Evolutionary conservation across 2,888 invertebrate genomes (phyloP).

Genomic region (Amphipyra berbera): DNA sequence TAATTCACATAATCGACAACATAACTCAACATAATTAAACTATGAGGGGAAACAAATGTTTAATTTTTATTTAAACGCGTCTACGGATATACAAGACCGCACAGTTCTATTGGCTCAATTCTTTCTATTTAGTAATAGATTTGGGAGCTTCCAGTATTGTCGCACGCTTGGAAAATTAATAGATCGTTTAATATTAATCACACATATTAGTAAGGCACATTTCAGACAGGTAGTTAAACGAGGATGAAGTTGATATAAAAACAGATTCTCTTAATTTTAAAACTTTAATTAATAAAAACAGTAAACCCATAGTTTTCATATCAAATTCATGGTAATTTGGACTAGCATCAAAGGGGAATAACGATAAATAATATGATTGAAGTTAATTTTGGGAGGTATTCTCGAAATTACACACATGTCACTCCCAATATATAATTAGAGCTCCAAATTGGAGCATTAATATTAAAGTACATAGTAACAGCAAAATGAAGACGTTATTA

Average conservation of each 20-base stretch:
- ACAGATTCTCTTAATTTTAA: constrained; percentile 29
- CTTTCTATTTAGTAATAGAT: constrained; percentile 62
- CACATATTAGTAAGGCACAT: constrained; percentile 55
- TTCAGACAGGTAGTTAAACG: constrained; percentile 41
- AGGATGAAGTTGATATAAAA: constrained; percentile 70
- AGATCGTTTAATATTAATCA: constrained; percentile 67
- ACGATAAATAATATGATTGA: constrained; percentile 23
- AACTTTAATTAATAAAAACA: not conserved
- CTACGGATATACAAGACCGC: constrained; percentile 74
- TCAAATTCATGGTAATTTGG: constrained; percentile 64
- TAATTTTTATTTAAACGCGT: constrained; percentile 77
- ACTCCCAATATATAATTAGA: constrained; percentile 57
- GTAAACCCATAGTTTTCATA: constrained; percentile 62
- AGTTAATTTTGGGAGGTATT: constrained; percentile 71
- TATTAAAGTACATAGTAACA: constrained; percentile 23
- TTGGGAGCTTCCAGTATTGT: constrained; percentile 73
- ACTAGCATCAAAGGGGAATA: constrained; percentile 14
- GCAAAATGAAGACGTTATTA: constrained; percentile 6
- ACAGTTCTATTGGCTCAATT: constrained; percentile 68
- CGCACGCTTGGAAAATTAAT: constrained; percentile 78
- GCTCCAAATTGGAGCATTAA: constrained; percentile 18
- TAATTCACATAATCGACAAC: constrained; percentile 85
- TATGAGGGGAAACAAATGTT: constrained; percentile 78
- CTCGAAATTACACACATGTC: constrained; percentile 68
- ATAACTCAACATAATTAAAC: constrained; percentile 85